A percentile compares a stretch with the other conserved stretches of the same genome.
Conservation (phyloP, 2,797 vertebrate species). For the Leptoclinus maculatus region DNA sequence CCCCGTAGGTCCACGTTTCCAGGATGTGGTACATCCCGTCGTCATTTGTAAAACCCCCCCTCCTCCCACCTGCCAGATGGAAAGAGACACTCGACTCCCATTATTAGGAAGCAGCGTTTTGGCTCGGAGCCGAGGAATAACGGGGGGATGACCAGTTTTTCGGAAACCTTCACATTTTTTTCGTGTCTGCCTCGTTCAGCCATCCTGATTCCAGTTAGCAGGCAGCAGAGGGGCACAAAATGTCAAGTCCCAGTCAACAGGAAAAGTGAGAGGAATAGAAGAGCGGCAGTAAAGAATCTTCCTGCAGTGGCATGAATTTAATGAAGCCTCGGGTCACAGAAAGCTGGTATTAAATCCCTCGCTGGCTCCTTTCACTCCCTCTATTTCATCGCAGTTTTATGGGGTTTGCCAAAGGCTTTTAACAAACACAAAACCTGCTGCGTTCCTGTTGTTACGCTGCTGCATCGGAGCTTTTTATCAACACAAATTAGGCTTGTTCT, state of each 20-base stretch:
- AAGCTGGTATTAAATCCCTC: conserved; percentile 57
- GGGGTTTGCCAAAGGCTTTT: conserved; percentile 43
- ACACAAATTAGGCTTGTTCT: conserved; percentile 66
- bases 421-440: conserved; percentile 57
- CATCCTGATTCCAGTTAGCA: conserved; percentile 24
- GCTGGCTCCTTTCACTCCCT: conserved; percentile 60
- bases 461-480: conserved; percentile 52
- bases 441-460: conserved; percentile 33
- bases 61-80: conserved; percentile 57
- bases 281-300: conserved; percentile 50
- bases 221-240: conserved; percentile 35
- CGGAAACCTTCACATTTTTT: conserved; percentile 54
- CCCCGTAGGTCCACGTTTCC: conserved; percentile 47
- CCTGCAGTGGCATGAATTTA: conserved; percentile 73
- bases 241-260: conserved; percentile 63
- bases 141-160: conserved; percentile 42
- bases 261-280: conserved; percentile 58
- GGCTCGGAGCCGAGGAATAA: conserved; percentile 34
- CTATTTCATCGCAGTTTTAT: conserved; percentile 56
- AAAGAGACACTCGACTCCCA: conserved; percentile 31
- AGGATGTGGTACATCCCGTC: conserved; percentile 70
- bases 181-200: neutral
- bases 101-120: conserved; percentile 24
- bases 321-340: conserved; percentile 61
- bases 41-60: conserved; percentile 49